Conservation (phyloP, 2,888 invertebrate genomes). For the Chaetogeoica ovagalla region DNA sequence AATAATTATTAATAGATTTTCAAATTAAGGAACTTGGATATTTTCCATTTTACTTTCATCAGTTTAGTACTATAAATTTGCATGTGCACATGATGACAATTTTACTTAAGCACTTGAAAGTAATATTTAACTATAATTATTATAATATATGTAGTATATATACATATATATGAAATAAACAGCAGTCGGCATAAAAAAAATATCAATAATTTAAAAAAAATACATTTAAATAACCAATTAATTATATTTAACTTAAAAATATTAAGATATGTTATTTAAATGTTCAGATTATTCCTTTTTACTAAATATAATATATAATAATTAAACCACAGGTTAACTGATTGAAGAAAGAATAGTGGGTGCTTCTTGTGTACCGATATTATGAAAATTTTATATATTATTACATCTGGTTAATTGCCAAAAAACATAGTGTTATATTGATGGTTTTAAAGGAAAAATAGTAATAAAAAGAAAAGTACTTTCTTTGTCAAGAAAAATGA, state of each 20-base stretch:
- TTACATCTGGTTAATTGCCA: no score
- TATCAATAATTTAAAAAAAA: neutral
- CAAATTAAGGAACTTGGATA: conserved; percentile 26
- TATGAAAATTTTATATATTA: neutral
- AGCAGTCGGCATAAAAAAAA: neutral
- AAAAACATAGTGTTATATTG: no score
- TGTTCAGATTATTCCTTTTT: neutral
- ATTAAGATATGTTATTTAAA: conserved; percentile 17
- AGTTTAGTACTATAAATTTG: conserved; percentile 6
- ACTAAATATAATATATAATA: neutral
- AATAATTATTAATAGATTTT: conserved; percentile 18
- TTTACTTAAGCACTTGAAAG: neutral
- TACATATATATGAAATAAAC: conserved; percentile 10
- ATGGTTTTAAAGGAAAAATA: no score
- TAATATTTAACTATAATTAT: neutral
- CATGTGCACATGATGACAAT: neutral
- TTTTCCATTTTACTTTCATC: conserved; percentile 1
- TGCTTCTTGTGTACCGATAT: neutral
- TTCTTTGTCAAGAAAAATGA: no score
- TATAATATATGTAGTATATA: no score
- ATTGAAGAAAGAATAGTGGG: neutral
- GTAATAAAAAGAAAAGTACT: no score
- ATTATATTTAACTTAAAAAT: neutral
- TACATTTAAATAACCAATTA: neutral
- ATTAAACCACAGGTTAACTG: neutral